Conservation (phyloP, 2,888 invertebrate genomes). For the Pegoplata infirma region DNA sequence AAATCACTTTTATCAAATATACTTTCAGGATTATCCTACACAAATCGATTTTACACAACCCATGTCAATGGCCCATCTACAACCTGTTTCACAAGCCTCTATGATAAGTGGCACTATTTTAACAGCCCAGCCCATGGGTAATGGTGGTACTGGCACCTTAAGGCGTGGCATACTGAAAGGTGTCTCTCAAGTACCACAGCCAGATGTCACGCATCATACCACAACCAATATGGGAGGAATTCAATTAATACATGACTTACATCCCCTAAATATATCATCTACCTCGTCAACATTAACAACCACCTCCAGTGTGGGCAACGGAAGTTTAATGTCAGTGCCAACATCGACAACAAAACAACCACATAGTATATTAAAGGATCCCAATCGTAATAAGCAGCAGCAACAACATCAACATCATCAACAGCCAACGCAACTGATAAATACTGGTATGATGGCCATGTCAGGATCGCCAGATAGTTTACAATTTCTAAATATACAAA, state of each 20-base stretch:
- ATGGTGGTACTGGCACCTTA: slow-evolving; percentile 72
- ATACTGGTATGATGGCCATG: slow-evolving; percentile 70
- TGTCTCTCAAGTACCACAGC: slow-evolving; percentile 76
- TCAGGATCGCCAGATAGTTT: slow-evolving; percentile 73
- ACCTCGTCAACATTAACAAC: slow-evolving; percentile 74
- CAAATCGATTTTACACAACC: slow-evolving; percentile 76
- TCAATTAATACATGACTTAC: slow-evolving; percentile 73
- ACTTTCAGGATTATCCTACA: slow-evolving; percentile 76
- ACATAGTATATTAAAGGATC: slow-evolving; percentile 82
- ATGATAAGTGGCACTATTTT: slow-evolving; percentile 69
- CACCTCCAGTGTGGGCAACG: slow-evolving; percentile 74
- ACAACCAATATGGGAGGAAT: slow-evolving; percentile 67
- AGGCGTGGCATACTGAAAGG: slow-evolving; percentile 76
- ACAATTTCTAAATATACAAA: slow-evolving; percentile 82
- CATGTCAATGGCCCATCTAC: slow-evolving; percentile 74
- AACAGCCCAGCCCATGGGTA: slow-evolving; percentile 63
- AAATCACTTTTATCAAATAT: no score
- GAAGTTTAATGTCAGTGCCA: slow-evolving; percentile 73
- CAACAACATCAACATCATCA: slow-evolving; percentile 79
- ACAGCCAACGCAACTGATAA: slow-evolving; percentile 78
- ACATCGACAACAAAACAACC: slow-evolving; percentile 79
- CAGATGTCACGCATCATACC: slow-evolving; percentile 78
- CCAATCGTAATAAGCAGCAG: slow-evolving; percentile 81
- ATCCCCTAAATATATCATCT: slow-evolving; percentile 74
- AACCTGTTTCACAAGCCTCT: slow-evolving; percentile 73